Evolutionary conservation across 2,797 vertebrate species (phyloP).

Genomic region (Garrulus glandarius): DNA sequence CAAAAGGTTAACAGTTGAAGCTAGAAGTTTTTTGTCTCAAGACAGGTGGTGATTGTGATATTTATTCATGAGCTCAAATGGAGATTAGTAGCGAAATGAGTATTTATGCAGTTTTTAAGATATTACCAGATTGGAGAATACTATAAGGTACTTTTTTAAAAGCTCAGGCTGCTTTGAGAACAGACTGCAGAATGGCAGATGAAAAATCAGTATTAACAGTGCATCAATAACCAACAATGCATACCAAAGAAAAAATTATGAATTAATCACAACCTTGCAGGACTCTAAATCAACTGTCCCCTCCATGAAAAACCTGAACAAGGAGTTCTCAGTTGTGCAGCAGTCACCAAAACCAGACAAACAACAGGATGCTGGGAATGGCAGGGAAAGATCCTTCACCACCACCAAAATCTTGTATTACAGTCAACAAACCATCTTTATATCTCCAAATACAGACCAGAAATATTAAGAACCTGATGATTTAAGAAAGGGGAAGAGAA

Average conservation of each 20-base stretch:
- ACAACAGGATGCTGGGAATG: background rate
- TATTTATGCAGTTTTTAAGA: background rate
- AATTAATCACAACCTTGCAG: background rate
- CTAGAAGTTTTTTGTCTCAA: background rate
- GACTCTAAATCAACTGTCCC: background rate
- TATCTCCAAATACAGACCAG: background rate
- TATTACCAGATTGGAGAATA: background rate
- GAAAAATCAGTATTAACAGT: background rate
- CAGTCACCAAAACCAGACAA: background rate
- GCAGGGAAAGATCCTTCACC: background rate
- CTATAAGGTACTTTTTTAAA: background rate
- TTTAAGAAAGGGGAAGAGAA: background rate
- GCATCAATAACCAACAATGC: background rate
- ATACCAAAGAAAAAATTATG: background rate
- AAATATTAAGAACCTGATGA: background rate
- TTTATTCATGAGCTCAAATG: conserved; percentile 6
- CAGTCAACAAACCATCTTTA: background rate
- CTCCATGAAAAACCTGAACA: background rate
- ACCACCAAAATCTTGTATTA: background rate
- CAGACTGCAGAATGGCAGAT: background rate
- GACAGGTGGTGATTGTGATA: background rate
- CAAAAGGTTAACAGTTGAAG: background rate
- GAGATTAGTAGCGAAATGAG: background rate
- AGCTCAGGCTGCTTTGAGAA: background rate
- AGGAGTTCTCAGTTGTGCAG: background rate